Conservation (phyloP, 1,140 invertebrate species). For the Eriocheir sinensis region DNA sequence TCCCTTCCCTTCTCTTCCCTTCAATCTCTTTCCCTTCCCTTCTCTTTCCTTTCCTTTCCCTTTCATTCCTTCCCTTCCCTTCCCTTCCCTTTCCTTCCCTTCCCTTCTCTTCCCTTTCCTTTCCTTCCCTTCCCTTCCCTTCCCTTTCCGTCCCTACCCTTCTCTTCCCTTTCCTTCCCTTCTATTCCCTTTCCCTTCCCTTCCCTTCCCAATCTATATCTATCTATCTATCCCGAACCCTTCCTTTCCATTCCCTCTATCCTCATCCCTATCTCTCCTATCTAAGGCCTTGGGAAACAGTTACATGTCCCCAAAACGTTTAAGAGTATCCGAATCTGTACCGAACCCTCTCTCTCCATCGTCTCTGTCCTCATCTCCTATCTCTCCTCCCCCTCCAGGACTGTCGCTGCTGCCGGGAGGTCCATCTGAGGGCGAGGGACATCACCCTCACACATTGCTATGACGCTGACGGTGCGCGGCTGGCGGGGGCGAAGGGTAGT, state of each 20-base stretch:
- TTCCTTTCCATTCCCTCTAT: not conserved
- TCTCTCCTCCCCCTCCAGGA: constrained; percentile 85
- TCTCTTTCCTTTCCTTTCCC: constrained; percentile 11
- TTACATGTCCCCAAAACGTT: no score
- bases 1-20: not conserved
- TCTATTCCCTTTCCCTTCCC: not conserved
- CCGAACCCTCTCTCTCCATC: not conserved
- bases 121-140: not conserved
- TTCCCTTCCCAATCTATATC: not conserved
- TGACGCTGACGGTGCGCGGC: constrained; percentile 90
- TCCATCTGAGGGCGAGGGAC: constrained; percentile 89
- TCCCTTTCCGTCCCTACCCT: not conserved
- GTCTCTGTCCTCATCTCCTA: not conserved
- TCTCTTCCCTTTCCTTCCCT: not conserved
- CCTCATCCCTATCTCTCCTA: no score
- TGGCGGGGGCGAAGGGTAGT: constrained; percentile 85
- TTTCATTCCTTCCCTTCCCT: no score
- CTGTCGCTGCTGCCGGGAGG: constrained; percentile 95
- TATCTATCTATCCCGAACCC: not conserved
- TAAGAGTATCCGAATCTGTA: no score
- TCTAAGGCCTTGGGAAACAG: no score
- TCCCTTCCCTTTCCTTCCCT: not conserved
- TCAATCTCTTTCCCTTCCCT: constrained; percentile 16
- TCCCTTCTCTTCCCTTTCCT: not conserved
- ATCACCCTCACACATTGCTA: constrained; percentile 93